Percentiles rank a stretch among this genome's conserved stretches.
phyloP scores from a whole-genome alignment of 37 sponge, comb jelly and placozoan genomes.

The Mnemiopsis leidyi region DNA sequence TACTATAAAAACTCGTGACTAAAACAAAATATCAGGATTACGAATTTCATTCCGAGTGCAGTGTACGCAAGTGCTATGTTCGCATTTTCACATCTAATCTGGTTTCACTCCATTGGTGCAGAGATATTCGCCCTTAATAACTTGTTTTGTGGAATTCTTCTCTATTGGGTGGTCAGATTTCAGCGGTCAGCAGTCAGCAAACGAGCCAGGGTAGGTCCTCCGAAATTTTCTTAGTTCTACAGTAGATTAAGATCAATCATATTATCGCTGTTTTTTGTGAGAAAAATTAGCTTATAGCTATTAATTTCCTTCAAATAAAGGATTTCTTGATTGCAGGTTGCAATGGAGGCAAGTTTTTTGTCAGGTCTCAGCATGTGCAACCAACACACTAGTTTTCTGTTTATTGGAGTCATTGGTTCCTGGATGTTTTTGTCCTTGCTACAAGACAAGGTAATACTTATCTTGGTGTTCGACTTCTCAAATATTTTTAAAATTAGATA shows the following conservation, averaged over 20 bases:
- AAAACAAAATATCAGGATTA: constrained; percentile 19
- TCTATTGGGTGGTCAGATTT: constrained; percentile 25
- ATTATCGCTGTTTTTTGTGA: too few relatives aligned
- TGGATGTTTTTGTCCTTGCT: constrained; percentile 49
- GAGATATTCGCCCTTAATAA: constrained; percentile 47
- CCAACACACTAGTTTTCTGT: constrained; percentile 42
- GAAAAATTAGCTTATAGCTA: too few relatives aligned
- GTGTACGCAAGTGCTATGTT: constrained; percentile 39
- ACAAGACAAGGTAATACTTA: constrained; percentile 18
- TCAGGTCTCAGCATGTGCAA: constrained; percentile 30
- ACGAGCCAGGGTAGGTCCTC: too few relatives aligned
- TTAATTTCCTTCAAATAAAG: too few relatives aligned
- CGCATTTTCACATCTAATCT: constrained; percentile 45
- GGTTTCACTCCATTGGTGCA: constrained; percentile 48
- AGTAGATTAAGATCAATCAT: too few relatives aligned
- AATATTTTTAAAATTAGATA: too few relatives aligned
- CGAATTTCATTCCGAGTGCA: constrained; percentile 45
- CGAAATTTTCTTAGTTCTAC: too few relatives aligned
- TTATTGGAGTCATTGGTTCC: constrained; percentile 43
- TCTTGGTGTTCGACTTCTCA: too few relatives aligned
- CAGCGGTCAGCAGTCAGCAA: too few relatives aligned
- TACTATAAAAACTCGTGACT: too few relatives aligned
- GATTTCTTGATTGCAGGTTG: constrained; percentile 22
- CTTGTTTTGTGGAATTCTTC: background rate
- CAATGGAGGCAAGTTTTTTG: constrained; percentile 29